Conservation (phyloP, 2,113 vertebrate species). For the Mus spicilegus region DNA sequence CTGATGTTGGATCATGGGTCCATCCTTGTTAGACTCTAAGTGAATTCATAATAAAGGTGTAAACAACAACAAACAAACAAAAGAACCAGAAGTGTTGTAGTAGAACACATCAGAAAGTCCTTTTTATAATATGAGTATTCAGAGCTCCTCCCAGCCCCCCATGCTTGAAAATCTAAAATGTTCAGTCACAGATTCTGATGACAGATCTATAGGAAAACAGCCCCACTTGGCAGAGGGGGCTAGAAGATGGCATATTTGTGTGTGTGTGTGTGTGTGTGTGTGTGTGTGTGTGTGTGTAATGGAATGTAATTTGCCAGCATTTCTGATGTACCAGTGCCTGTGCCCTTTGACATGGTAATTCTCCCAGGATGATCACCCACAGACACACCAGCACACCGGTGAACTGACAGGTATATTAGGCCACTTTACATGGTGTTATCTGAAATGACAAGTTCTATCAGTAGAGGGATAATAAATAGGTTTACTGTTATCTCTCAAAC, state of each 20-base stretch:
- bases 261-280: too few species aligned
- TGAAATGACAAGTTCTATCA: not conserved
- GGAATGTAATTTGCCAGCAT: not conserved
- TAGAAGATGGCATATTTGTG: not conserved
- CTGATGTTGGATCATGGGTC: not conserved
- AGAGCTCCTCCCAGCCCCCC: not conserved
- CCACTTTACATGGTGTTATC: not conserved
- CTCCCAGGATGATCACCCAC: not conserved
- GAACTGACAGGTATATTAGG: not conserved
- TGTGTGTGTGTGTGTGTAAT: too few species aligned
- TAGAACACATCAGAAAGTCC: not conserved
- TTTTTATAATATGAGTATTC: not conserved
- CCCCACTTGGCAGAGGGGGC: not conserved
- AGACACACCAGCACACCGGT: not conserved
- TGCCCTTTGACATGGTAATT: not conserved
- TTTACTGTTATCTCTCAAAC: not conserved
- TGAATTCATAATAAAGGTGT: not conserved
- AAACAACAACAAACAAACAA: not conserved
- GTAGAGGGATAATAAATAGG: not conserved
- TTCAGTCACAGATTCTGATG: not conserved
- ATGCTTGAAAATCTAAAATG: not conserved
- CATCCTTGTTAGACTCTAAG: not conserved
- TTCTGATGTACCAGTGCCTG: not conserved
- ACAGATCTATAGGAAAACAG: not conserved
- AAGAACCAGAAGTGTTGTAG: not conserved